Evolutionary conservation across 2,113 vertebrate species (phyloP).

Genomic region (Atrichornis clamosus): DNA sequence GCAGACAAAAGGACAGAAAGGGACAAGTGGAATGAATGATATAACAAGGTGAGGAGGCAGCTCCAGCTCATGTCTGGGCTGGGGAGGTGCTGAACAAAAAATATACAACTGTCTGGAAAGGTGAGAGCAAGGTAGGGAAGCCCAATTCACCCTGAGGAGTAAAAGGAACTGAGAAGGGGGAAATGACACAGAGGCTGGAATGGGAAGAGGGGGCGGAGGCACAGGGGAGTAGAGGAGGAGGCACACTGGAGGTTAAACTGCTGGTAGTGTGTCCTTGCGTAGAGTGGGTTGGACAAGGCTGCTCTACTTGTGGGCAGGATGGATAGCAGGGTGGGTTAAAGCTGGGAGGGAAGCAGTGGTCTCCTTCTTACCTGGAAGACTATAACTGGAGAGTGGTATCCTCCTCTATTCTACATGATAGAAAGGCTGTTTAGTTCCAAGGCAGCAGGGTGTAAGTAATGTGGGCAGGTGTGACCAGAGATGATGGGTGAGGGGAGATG

Average conservation of each 20-base stretch:
- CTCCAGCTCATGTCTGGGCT: not conserved
- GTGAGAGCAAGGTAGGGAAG: not conserved
- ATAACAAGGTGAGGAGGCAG: not conserved
- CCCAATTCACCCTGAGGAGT: not conserved
- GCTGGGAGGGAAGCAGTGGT: not conserved
- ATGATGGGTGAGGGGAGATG: not conserved
- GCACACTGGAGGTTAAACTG: not conserved
- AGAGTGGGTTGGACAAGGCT: not conserved
- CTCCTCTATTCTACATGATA: not conserved
- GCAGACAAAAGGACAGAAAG: not conserved
- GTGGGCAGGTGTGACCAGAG: not conserved
- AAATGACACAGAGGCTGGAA: not conserved
- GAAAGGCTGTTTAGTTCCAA: not conserved
- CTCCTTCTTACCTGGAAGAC: not conserved
- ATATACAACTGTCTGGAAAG: not conserved
- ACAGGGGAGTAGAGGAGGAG: not conserved
- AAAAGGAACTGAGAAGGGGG: not conserved
- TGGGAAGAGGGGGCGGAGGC: not conserved
- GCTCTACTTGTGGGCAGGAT: not conserved
- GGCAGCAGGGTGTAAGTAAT: not conserved
- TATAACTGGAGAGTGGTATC: not conserved
- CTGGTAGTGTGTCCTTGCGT: not conserved
- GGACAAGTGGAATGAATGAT: not conserved
- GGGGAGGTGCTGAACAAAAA: not conserved
- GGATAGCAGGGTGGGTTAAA: not conserved